Base-by-base conservation (phyloP, 2,113 vertebrate species). In the Dissostichus mawsoni region DNA sequence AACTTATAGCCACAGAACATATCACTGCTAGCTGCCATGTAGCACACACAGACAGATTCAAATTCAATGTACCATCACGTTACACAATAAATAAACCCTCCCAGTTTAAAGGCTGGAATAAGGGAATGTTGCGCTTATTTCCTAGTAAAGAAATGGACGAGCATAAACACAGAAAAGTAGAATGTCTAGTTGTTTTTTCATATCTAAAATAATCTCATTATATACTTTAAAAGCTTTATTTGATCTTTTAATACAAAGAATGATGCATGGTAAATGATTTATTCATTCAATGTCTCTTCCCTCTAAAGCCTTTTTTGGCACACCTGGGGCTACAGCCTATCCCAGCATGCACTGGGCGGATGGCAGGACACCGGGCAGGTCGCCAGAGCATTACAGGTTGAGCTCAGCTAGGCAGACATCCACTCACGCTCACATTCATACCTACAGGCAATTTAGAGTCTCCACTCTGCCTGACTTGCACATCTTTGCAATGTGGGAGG, bases 261-360 rank as follows among this genome's bases (percentile, higher is more conserved):
- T 74, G 41, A 61, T 57, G 44, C 18, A 69, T 33, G 53, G 18
- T 52, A 51, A 52, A 77, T 77, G 25, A 71, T 85, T 83, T 78
- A 78, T 84, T 78, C 80, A 76, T 86, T 72, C 61, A 80, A 52
- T 71, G 52, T 61, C 78, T 82, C 78, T 80, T 69, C 80, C 82
- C 81, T 78, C 80, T 68, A 82, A 62, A 89, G 87, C 78, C 63
- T 64, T 74, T 81, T 48, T 63, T 82, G 80, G 79, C 79, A 76
- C 71, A 86, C 76, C 83, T 77, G 78, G 75, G 69, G 82, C 80
- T 81, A 62, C 68, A 85, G 70, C 84, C 81, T 78, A 55, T 92
- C 86, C 88, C 90, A 87, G 86, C 89, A 89, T 90, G 78, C 83
- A 85, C 55, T 33, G 87, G 81, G 85, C 3, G n/a, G 72, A 53